These are phyloP conservation scores for Drosophila navojoa DNA, from an alignment of 1,140 invertebrate species.

Conservation along the genomic window DNA sequence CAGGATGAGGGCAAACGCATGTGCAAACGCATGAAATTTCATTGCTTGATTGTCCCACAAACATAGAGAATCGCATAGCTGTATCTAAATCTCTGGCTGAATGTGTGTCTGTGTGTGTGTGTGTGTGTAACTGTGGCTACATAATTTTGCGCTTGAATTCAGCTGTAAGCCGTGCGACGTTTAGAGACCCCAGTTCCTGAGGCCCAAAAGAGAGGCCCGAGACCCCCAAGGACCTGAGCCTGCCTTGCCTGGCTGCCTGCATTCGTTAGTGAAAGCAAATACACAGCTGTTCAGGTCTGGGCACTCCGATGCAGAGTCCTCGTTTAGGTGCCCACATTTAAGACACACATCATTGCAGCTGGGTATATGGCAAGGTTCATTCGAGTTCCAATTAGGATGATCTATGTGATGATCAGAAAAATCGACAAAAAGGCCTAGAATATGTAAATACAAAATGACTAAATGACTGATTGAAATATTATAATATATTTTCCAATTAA, in stretches of 20 bases:
- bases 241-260: constrained; percentile 45
- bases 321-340: constrained; percentile 42
- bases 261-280: constrained; percentile 81
- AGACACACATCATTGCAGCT: constrained; percentile 32
- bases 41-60: constrained; percentile 80
- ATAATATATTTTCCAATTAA: no score
- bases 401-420: background rate
- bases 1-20: constrained; percentile 58
- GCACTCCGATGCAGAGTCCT: constrained; percentile 8
- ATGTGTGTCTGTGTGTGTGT: constrained; percentile 20
- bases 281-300: constrained; percentile 34
- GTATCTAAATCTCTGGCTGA: constrained; percentile 12
- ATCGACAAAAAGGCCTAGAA: no score
- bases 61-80: constrained; percentile 46
- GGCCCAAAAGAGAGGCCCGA: constrained; percentile 45
- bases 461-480: no score
- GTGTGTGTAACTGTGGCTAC: constrained; percentile 66
- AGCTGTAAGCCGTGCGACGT: constrained; percentile 68
- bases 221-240: constrained; percentile 43
- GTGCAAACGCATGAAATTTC: constrained; percentile 82
- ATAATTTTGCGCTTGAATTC: constrained; percentile 82
- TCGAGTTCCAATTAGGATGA: background rate
- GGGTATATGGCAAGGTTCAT: constrained; percentile 18
- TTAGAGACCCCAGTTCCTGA: constrained; percentile 57
- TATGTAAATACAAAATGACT: no score